Evolutionary conservation across 2,797 vertebrate species (phyloP), one percentile per base, ranked within the genome.

Genomic region (Parauchenoglanis ngamensis): DNA sequence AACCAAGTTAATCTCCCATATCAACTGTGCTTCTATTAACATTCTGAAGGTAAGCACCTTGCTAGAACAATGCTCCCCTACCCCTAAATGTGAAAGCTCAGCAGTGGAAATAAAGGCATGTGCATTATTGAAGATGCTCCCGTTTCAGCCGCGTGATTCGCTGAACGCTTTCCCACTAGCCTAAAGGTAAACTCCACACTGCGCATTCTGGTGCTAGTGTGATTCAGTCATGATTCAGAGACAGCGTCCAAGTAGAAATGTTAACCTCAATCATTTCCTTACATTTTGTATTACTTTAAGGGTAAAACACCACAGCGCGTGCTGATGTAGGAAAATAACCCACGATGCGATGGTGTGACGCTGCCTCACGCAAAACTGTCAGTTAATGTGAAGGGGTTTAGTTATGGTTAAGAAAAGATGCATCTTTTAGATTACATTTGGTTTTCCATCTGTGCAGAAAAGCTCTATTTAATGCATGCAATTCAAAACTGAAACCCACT

Each of bases 81-180:
- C 31, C 28, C 10, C 2, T 12, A 61, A 77, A 85, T 54, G 57
- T 52, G 72, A 77, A 85, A 77, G 17, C 84, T 85, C 57, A 77
- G 72, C 84, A 85, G 73, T 31, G 40, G 54, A 63, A 75, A 61
- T 2, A 75, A 63, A 85, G 35, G 57, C 56, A 46, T 21, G 84
- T 75, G 84, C 84, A 77, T 76, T 61, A 85, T 61, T 85, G 46
- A 85, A 85, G 31, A 25, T 61, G 70, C 57, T 21, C 72, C 25
- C 31, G 46, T 68, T 83, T 54, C 63, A 83, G 81, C 46, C 31
- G 17, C 11, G 19, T 35, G 81, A 13, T 15, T 68, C 17, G 10
- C 63, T 35, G 25, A 54, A 68, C 15, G 63, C 17, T 56, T 68
- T 83, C 35, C 44, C 7, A 44, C 78, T 61, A 44, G 35, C 57